These are phyloP conservation scores for Holotrichia oblita DNA, from an alignment of 1,140 invertebrate species.

Conservation along the genomic window DNA sequence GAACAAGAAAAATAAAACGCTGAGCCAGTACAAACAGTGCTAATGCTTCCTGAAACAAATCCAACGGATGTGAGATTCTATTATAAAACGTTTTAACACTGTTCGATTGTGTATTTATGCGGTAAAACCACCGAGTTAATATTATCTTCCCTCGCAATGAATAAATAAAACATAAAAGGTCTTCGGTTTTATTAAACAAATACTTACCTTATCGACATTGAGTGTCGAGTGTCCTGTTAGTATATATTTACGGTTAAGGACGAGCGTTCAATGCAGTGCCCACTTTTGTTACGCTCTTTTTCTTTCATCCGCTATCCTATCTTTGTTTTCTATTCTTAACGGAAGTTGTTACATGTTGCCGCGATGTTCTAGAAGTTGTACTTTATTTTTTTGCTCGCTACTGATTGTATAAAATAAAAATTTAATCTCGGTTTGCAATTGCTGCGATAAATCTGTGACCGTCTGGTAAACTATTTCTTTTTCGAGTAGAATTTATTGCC, in stretches of 20 bases:
- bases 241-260: constrained; percentile 8
- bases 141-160: neutral
- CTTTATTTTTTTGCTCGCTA: neutral
- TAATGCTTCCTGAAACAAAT: too few relatives aligned
- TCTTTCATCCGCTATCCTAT: neutral
- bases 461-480: constrained; percentile 14
- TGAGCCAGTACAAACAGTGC: too few relatives aligned
- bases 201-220: neutral
- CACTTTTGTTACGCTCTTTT: neutral
- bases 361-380: neutral
- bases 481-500: neutral
- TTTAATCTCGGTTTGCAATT: constrained; percentile 20
- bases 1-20: too few relatives aligned
- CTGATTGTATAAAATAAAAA: constrained; percentile 18
- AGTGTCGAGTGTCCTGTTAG: neutral
- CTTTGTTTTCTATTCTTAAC: constrained; percentile 16
- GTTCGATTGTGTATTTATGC: too few relatives aligned
- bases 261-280: neutral
- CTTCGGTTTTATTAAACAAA: constrained; percentile 21
- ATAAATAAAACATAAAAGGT: neutral
- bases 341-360: neutral
- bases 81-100: too few relatives aligned
- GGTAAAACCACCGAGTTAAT: neutral
- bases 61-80: too few relatives aligned
- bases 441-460: neutral